Evolutionary conservation across 2,888 invertebrate genomes (phyloP).

Genomic region (Leptopilina drosophilae): DNA sequence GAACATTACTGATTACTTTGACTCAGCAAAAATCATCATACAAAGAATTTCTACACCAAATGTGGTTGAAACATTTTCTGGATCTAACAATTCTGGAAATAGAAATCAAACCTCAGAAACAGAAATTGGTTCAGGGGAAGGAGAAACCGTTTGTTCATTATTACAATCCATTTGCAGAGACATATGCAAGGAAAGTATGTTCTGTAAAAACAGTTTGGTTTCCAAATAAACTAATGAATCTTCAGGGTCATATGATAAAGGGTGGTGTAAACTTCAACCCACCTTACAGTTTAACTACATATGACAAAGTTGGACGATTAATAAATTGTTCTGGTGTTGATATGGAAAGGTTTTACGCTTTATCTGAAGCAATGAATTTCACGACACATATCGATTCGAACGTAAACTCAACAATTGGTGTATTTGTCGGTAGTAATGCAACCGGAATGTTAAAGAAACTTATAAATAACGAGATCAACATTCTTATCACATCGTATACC

Average conservation of each 20-base stretch:
- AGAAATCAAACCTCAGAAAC: not conserved
- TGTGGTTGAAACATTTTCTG: not conserved
- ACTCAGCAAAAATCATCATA: not conserved
- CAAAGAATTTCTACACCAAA: not conserved
- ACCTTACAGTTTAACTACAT: not conserved
- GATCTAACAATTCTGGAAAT: not conserved
- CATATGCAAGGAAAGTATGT: not conserved
- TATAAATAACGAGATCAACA: not conserved
- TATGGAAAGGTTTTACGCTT: not conserved
- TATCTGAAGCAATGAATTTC: not conserved
- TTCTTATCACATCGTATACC: not conserved
- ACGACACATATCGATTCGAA: not conserved
- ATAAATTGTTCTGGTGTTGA: not conserved
- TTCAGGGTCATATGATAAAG: not conserved
- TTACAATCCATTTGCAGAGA: slow-evolving; percentile 4
- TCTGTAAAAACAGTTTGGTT: not conserved
- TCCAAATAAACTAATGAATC: not conserved
- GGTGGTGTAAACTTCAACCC: not conserved
- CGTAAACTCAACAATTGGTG: not conserved
- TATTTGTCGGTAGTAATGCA: not conserved
- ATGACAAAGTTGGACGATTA: not conserved
- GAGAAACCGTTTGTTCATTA: not conserved
- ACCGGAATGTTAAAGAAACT: not conserved
- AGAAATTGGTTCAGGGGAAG: too few relatives aligned
- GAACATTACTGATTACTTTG: not conserved